Conservation (phyloP, 2,113 vertebrate species). For the Cynoglossus semilaevis region DNA sequence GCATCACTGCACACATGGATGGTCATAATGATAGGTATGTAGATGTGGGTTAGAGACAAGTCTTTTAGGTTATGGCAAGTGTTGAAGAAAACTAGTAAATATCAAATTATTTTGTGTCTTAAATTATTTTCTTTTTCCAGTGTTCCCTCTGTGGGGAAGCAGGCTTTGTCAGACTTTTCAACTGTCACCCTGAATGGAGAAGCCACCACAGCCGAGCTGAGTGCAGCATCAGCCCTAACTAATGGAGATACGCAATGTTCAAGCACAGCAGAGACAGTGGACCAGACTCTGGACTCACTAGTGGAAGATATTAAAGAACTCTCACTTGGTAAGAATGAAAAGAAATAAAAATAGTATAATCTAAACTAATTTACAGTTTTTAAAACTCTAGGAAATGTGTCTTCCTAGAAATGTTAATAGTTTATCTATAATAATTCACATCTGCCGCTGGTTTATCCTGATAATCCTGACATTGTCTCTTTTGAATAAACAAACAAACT, state of each 20-base stretch:
- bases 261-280: not conserved
- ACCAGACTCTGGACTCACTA: not conserved
- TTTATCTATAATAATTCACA: no score
- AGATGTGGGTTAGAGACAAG: not conserved
- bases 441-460: no score
- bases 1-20: constrained; percentile 23
- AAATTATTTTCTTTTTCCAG: constrained; percentile 23
- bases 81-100: not conserved
- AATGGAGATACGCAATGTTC: not conserved
- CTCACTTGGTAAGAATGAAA: constrained; percentile 23
- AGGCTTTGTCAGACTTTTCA: constrained; percentile 10
- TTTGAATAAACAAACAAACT: no score
- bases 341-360: no score
- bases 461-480: no score
- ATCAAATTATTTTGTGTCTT: not conserved
- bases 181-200: constrained; percentile 22
- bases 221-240: not conserved
- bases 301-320: not conserved
- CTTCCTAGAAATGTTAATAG: no score
- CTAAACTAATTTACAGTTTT: no score
- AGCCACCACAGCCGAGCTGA: not conserved
- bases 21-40: constrained; percentile 53
- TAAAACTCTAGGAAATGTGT: no score
- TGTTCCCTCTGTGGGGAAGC: not conserved
- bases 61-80: not conserved